Base-by-base conservation (phyloP, 2,888 invertebrate species). In the Callimorpha dominula region DNA sequence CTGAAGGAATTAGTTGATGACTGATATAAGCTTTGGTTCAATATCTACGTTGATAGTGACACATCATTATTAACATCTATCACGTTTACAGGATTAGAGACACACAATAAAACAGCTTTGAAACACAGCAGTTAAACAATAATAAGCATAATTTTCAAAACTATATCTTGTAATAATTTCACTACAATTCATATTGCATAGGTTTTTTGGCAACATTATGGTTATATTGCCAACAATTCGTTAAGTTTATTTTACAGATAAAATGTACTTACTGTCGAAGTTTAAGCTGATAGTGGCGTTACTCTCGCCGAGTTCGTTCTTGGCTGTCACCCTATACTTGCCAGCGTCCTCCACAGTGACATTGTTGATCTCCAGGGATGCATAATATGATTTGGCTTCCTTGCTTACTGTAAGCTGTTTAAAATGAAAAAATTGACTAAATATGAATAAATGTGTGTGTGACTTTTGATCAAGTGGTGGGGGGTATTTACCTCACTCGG, bases 311-410 rank as follows among this genome's bases (percentile, higher is more conserved):
- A 99, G 97, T 96, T 99, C 99, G 96, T 99, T 99, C 96, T 99
- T 99, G 89, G 99, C 99, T 89, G 98, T 99, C 88, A 99, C 99
- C 96, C 98, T 98, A 96, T 99, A 99, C 96, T 99, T 99, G 91
- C 99, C 99, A 95, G 99, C 99, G 96, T 99, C 99, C 96, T 99
- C 99, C 89, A 99, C 98, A 81, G 99, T 99, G 87, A 99, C 99
- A 94, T 98, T 98, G 96, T 97, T 97, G 90, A 99, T 98, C 95
- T 98, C 98, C 94, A 99, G 96, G 81, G 98, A 98, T 89, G 99
- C 98, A 96, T 98, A 98, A 96, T 98, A 99, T 89, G 98, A 98
- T 94, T 98, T 98, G 84, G 98, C 98, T 93, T 99, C 99, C 94
- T 98, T 98, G 93, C 97, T 98, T 88, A 98, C 97, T 91, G 97